Conservation (phyloP, 2,113 vertebrate species). For the Acrocephalus kingi region DNA sequence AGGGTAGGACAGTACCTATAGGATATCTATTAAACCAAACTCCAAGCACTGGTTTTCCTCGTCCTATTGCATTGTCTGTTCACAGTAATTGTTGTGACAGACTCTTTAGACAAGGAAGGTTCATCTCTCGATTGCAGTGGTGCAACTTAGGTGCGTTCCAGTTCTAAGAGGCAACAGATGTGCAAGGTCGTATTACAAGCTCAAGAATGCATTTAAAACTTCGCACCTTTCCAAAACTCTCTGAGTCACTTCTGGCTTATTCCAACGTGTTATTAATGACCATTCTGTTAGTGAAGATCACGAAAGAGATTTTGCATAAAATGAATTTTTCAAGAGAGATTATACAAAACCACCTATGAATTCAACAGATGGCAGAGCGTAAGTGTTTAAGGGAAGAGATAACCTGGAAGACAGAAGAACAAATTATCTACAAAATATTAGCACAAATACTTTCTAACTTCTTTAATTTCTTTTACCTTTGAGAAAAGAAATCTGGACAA, state of each 20-base stretch:
- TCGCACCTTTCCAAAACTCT: not conserved
- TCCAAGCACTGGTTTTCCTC: not conserved
- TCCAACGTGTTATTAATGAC: not conserved
- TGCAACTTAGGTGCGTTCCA: not conserved
- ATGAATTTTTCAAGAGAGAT: not conserved
- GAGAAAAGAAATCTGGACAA: not conserved
- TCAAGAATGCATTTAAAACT: not conserved
- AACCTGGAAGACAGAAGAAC: not conserved
- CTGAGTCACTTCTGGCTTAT: not conserved
- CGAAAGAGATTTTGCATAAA: not conserved
- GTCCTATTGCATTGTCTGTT: not conserved
- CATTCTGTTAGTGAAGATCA: not conserved
- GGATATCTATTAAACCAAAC: not conserved
- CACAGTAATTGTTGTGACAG: not conserved
- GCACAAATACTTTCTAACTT: not conserved
- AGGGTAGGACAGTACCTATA: not conserved
- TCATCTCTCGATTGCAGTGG: not conserved
- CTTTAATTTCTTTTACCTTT: not conserved
- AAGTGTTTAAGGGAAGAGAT: not conserved
- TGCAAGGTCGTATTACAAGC: fast-evolving
- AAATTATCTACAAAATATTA: not conserved
- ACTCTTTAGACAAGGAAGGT: not conserved
- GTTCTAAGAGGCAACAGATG: not conserved
- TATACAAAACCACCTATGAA: not conserved
- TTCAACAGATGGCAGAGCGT: fast-evolving